Percentiles rank a stretch among this genome's conserved stretches.
Conservation (phyloP, 2,888 invertebrate species). For the Oxycera nigricornis region DNA sequence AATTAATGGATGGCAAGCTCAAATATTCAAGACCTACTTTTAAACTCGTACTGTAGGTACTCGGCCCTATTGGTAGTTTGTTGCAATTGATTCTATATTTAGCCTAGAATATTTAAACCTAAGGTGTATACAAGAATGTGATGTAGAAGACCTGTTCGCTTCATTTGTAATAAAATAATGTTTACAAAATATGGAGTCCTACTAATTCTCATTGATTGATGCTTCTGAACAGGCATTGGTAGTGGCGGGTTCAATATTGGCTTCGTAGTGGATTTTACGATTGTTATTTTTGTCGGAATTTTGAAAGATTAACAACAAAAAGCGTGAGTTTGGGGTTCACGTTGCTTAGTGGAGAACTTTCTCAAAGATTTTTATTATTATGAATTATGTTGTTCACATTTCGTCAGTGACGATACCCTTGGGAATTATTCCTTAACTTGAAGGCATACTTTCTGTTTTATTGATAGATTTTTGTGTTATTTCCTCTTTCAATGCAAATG, state of each 20-base stretch:
- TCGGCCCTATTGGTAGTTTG: background rate
- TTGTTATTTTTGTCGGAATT: background rate
- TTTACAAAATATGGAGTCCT: background rate
- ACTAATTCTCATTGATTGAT: background rate
- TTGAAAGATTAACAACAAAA: too few relatives aligned
- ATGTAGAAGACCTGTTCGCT: background rate
- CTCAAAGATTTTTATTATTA: too few relatives aligned
- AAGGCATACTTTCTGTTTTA: too few relatives aligned
- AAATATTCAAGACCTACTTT: conserved; percentile 10
- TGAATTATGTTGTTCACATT: too few relatives aligned
- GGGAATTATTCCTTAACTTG: too few relatives aligned
- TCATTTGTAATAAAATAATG: background rate
- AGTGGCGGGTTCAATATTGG: background rate
- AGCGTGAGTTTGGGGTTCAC: too few relatives aligned
- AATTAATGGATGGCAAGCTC: background rate
- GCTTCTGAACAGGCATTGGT: background rate
- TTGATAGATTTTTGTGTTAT: too few relatives aligned
- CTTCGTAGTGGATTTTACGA: background rate
- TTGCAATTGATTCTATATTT: conserved; percentile 5
- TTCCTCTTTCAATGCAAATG: too few relatives aligned
- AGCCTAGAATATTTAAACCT: background rate
- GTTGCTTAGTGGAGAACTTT: too few relatives aligned
- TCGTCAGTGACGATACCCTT: too few relatives aligned
- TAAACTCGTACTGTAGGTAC: background rate
- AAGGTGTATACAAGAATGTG: background rate